Base-by-base conservation (phyloP, 2,113 vertebrate species). In the Terrapene triunguis region DNA sequence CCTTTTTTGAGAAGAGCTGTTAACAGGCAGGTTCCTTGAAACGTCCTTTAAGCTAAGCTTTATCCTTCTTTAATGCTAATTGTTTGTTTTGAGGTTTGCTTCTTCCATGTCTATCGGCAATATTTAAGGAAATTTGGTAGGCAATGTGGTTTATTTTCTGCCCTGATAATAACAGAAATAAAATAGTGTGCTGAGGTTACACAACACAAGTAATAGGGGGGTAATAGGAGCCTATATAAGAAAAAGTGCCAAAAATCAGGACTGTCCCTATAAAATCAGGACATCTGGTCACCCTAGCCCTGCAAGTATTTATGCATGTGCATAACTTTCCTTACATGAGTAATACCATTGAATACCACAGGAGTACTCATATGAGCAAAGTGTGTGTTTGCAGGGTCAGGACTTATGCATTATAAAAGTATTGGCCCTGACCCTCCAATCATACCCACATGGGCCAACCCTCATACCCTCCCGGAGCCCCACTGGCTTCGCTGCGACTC, bases 171-270 rank as follows among this genome's bases (percentile, higher is more conserved):
- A 92, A 47, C 24, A 85, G 84, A 91, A 91, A 76, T 92, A 94
- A 90, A 94, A 85, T 65, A 57, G 72, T 50, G 22, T 87, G 85
- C 89, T 92, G 74, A 86, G 78, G 91, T 92, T 89, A 55, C 82
- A 87, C 83, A 81, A 83, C 42, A 92, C 88, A 94, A 94, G 6
- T 44, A n/a, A n/a, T n/a, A n/a, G n/a, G n/a, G n/a, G n/a, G n/a
- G n/a, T n/a, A n/a, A n/a, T n/a, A n/a, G n/a, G n/a, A n/a, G n/a
- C n/a, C n/a, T n/a, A n/a, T n/a, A n/a, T n/a, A n/a, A n/a, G n/a
- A n/a, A n/a, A n/a, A n/a, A n/a, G n/a, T n/a, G n/a, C n/a, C n/a
- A n/a, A n/a, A n/a, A n/a, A n/a, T n/a, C n/a, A n/a, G n/a, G n/a
- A n/a, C n/a, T n/a, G n/a, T n/a, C n/a, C n/a, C n/a, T n/a, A n/a